Base-by-base conservation (phyloP, 2,797 vertebrate species). In the Cyprinella venusta region DNA sequence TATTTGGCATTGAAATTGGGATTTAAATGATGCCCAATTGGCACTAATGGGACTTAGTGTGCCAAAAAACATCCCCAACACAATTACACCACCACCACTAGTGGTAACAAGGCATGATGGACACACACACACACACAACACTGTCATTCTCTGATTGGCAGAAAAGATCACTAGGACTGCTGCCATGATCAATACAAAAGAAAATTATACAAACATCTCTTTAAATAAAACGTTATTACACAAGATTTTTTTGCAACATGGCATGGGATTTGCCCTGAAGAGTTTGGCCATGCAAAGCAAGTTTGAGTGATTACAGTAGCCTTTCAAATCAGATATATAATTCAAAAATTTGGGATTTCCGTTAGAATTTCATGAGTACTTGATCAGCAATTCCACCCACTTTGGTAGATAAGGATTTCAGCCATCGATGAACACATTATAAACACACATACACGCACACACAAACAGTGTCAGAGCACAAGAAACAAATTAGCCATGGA, bases 401-500 rank as follows among this genome's bases (percentile, higher is more conserved):
- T 69, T 33, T 40, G 45, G 68, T 50, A 61, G 50, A 75, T 77
- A 26, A 48, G 72, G 38, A 78, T 63, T 79, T 59, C 5, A 80
- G 42, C 30, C 33, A 59, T 69, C 59, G 63, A 70, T 68, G 19
- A 65, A 63, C 48, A 72, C 63, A 63, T 59, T 61, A 48, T 52
- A 76, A 59, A 72, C 48, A 71, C 56, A 85, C 33, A 50, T 24
- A 30, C 69, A 40, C 33, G 7, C 21, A 24, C n/a, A 71, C 56
- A 48, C 52, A 76, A 76, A 59, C 24, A 78, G 30, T 78, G 30
- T 48, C 54, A 48, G 13, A 33, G 50, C 72, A 76, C 64, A 68
- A 70, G 40, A 45, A 42, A 79, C 50, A 82, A 50, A 79, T 69
- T 40, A 77, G 56, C 61, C 40, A 79, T 54, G 80, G 74, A 71